Base-by-base conservation (phyloP, 2,888 invertebrate genomes). In the Drosophila quasianomalipes region DNA sequence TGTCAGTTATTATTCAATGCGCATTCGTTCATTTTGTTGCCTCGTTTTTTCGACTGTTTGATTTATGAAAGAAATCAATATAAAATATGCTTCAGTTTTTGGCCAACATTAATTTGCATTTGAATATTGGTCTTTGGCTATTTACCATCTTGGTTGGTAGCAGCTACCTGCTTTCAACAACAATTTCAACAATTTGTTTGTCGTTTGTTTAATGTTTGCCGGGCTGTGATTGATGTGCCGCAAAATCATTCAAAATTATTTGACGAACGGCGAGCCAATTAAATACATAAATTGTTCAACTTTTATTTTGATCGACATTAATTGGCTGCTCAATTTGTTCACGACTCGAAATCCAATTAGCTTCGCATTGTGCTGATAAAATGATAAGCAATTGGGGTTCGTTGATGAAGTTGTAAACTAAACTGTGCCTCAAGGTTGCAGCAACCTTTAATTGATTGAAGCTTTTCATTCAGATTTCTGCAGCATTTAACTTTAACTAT, bases 1-100 rank as follows among this genome's bases (percentile, higher is more conserved):
- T 69, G 83, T 83, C 83, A 83, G 80, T 85, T 90, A 83, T 67
- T 74, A 88, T 89, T 74, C 83, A 72, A 66, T 72, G 80, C 71
- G 83, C 88, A 82, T 85, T 87, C 74, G 73, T 74, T 82, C 76
- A 85, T 74, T 84, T 79, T 79, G 79, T 53, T 76, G 83, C 73
- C 67, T 73, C 41, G 71, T 6, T 30, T 67, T 67, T 39, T 19
- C 1, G n/a, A 26, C 55, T 30, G 58, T 66, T 73, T 59, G 67
- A 74, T 69, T 78, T 80, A 76, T 70, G 58, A 63, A 76, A 26
- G 63, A 60, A 68, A 68, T 60, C 39, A 47, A 62, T 52, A 39
- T 31, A 16, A 47, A 41, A 54, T 60, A 66, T 65, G 52, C 77
- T 31, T 54, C 39, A 70, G n/a, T 71, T 71, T 61, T 57, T 51